Percentiles rank a stretch among this genome's conserved stretches.
These are phyloP conservation scores for Drosophila watanabei DNA, from an alignment of 1,140 invertebrate species.

Conservation along the genomic window DNA sequence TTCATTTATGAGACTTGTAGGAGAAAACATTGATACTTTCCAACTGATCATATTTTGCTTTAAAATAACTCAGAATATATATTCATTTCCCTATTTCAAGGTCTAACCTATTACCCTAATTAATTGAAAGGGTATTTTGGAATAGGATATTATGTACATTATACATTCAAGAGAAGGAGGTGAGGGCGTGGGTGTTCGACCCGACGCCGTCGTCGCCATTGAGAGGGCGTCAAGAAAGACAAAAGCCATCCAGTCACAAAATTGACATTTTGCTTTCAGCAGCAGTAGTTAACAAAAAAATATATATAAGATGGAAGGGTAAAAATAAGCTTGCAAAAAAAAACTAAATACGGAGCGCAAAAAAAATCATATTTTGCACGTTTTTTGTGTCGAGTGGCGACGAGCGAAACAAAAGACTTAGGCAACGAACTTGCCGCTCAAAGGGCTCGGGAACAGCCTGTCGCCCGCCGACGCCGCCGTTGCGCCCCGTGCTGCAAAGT, in stretches of 20 bases:
- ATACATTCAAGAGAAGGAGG: conserved; percentile 14
- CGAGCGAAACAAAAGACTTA: conserved; percentile 78
- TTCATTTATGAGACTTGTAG: not conserved
- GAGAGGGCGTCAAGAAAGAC: conserved; percentile 77
- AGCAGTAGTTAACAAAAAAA: conserved; percentile 34
- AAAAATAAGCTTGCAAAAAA: conserved; percentile 6
- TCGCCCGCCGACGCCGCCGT: not conserved
- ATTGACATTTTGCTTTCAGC: conserved; percentile 82
- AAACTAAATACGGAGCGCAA: conserved; percentile 2
- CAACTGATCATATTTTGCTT: not conserved
- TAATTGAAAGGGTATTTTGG: conserved; percentile 20
- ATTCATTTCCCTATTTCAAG: not conserved
- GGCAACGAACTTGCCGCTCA: conserved; percentile 72
- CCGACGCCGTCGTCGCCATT: conserved; percentile 55
- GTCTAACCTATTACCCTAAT: not conserved
- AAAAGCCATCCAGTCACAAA: conserved; percentile 75
- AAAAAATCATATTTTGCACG: conserved; percentile 81
- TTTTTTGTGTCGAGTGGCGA: conserved; percentile 68
- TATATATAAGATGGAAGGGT: conserved; percentile 4
- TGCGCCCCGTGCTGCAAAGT: conserved; percentile 59
- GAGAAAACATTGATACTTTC: not conserved
- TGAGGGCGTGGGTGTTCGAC: conserved; percentile 48
- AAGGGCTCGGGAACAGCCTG: conserved; percentile 61
- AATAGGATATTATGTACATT: not conserved
- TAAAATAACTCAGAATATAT: not conserved